A percentile compares a stretch with the other conserved stretches of the same genome.
These are phyloP conservation scores for Nycticorax nycticorax DNA, from an alignment of 2,113 vertebrate species.

Conservation along the genomic window DNA sequence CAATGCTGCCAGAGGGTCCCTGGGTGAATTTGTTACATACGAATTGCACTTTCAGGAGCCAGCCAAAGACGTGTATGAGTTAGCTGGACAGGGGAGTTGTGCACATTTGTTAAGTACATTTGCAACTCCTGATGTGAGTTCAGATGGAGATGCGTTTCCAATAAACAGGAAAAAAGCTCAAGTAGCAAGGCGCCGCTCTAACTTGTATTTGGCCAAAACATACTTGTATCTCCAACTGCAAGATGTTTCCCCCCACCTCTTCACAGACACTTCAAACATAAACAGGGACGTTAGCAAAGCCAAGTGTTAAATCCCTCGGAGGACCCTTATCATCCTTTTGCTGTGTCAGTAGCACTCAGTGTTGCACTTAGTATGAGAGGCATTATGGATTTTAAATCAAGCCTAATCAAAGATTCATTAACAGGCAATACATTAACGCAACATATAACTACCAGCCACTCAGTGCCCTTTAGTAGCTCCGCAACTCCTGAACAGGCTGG, in stretches of 20 bases:
- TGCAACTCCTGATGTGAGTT: background rate
- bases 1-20: background rate
- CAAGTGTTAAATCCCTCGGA: conserved; percentile 42
- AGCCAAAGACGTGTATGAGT: rapidly evolving
- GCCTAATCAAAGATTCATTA: conserved; percentile 70
- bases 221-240: background rate
- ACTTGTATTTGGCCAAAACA: background rate
- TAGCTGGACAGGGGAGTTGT: background rate
- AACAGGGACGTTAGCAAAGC: background rate
- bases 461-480: background rate
- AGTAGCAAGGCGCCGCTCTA: background rate
- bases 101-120: background rate
- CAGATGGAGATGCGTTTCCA: background rate
- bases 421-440: conserved; percentile 49
- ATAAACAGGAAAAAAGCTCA: conserved; percentile 19
- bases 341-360: conserved; percentile 4
- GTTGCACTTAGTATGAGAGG: conserved; percentile 3
- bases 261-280: background rate
- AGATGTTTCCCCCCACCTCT: background rate
- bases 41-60: background rate
- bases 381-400: conserved; percentile 67
- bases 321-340: background rate
- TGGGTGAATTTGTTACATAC: background rate
- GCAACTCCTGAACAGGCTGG: background rate
- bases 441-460: background rate